phyloP scores from a whole-genome alignment of 2,888 invertebrate genomes.

The Aphodius sticticus region DNA sequence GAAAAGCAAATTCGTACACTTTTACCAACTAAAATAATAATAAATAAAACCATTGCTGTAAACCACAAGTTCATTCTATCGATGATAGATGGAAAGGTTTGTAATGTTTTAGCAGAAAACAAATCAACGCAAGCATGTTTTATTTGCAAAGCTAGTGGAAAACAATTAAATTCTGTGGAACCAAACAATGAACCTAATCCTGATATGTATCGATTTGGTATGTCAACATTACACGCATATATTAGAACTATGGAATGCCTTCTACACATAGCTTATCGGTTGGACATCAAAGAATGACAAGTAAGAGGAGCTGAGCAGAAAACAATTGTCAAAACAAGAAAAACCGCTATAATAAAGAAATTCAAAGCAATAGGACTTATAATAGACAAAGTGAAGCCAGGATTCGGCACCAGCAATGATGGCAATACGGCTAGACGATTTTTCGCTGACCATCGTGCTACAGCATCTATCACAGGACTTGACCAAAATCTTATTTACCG shows the following conservation, averaged over 20 bases:
- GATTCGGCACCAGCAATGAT: constrained; percentile 20
- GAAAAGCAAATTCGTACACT: not conserved
- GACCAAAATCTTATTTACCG: too few relatives aligned
- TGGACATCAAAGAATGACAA: not conserved
- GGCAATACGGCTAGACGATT: constrained; percentile 23
- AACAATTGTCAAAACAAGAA: not conserved
- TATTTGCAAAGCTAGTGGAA: too few relatives aligned
- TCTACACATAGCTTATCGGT: too few relatives aligned
- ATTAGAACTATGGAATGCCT: too few relatives aligned
- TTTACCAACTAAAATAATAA: not conserved
- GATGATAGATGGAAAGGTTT: too few relatives aligned
- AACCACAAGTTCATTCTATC: too few relatives aligned
- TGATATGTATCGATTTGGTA: too few relatives aligned
- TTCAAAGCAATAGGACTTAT: constrained; percentile 21
- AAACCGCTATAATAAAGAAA: not conserved
- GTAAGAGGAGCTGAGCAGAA: not conserved
- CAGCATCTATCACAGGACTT: not conserved
- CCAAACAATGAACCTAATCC: too few relatives aligned
- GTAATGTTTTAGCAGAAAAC: too few relatives aligned
- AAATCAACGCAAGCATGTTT: too few relatives aligned
- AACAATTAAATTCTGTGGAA: too few relatives aligned
- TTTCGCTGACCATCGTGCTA: not conserved
- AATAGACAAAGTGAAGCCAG: constrained; percentile 25
- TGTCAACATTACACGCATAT: too few relatives aligned
- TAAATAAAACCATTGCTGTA: not conserved